Evolutionary conservation across 2,797 vertebrate species (phyloP).

Genomic region (Mareca strepera): DNA sequence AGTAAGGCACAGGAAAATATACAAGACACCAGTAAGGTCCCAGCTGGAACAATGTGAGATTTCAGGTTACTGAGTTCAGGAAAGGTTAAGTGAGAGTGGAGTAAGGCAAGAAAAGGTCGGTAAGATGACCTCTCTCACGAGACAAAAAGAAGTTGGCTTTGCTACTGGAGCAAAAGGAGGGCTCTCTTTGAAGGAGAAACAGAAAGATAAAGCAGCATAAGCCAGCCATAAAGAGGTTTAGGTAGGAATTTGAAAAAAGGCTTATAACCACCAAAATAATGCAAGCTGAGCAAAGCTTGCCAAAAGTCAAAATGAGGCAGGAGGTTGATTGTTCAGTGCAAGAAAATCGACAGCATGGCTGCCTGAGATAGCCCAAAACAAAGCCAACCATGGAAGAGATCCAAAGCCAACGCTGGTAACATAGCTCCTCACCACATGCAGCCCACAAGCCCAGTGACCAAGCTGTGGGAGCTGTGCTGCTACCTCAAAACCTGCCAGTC

Average conservation of each 20-base stretch:
- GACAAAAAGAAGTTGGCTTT: neutral
- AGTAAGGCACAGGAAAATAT: neutral
- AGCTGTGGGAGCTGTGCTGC: neutral
- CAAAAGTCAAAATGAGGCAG: neutral
- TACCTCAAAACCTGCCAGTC: neutral
- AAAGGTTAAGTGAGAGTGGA: conserved; percentile 28
- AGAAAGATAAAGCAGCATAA: neutral
- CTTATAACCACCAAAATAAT: neutral
- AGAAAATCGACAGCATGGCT: neutral
- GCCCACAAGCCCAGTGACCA: neutral
- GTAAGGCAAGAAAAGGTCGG: neutral
- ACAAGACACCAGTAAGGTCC: neutral
- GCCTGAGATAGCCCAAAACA: neutral
- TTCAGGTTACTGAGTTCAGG: conserved; percentile 34
- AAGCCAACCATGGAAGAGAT: neutral
- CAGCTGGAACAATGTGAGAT: neutral
- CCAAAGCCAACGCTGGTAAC: neutral
- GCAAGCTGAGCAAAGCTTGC: neutral
- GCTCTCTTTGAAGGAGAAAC: neutral
- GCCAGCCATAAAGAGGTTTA: neutral
- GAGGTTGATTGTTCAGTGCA: neutral
- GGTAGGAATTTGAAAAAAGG: neutral
- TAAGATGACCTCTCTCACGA: conserved; percentile 8
- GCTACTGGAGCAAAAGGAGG: neutral
- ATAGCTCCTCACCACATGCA: neutral